Evolutionary conservation across 1,140 invertebrate species (phyloP).

Genomic region (Hypsibius dujardini): DNA sequence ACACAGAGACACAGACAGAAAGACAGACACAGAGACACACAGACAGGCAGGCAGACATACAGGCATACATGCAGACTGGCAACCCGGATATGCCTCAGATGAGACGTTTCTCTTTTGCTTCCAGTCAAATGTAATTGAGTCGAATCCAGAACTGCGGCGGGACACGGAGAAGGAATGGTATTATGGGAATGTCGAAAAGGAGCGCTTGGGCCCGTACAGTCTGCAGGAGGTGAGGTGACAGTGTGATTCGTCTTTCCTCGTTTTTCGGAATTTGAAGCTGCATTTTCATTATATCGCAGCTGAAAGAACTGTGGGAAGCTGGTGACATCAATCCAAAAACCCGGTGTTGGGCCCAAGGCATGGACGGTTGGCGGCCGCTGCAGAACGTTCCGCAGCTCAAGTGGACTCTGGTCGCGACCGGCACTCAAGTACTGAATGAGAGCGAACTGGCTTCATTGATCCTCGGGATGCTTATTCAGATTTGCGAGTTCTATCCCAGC

Average conservation of each 20-base stretch:
- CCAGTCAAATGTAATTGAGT: slow-evolving; percentile 89
- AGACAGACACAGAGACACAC: too few species aligned
- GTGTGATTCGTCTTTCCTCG: slow-evolving; percentile 21
- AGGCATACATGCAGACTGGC: too few species aligned
- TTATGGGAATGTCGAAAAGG: slow-evolving; percentile 61
- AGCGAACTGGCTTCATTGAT: slow-evolving; percentile 75
- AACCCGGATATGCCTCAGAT: too few species aligned
- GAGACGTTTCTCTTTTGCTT: background rate
- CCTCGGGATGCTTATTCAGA: slow-evolving; percentile 78
- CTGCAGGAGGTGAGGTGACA: slow-evolving; percentile 52
- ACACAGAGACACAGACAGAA: too few species aligned
- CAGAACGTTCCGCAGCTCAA: slow-evolving; percentile 77
- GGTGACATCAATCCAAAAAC: slow-evolving; percentile 63
- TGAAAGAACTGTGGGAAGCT: slow-evolving; percentile 42
- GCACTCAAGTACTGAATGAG: slow-evolving; percentile 68
- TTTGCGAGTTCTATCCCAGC: slow-evolving; percentile 81
- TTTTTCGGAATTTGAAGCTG: slow-evolving; percentile 23
- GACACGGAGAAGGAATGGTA: slow-evolving; percentile 87
- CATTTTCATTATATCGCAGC: slow-evolving; percentile 31
- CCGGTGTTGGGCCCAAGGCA: slow-evolving; percentile 88
- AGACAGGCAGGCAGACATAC: too few species aligned
- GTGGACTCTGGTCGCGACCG: slow-evolving; percentile 60
- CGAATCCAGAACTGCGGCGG: slow-evolving; percentile 40
- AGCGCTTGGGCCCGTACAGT: slow-evolving; percentile 68
- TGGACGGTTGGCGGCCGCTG: slow-evolving; percentile 82